These are phyloP conservation scores for Bombylius major DNA, from an alignment of 2,888 invertebrate genomes.

Conservation along the genomic window DNA sequence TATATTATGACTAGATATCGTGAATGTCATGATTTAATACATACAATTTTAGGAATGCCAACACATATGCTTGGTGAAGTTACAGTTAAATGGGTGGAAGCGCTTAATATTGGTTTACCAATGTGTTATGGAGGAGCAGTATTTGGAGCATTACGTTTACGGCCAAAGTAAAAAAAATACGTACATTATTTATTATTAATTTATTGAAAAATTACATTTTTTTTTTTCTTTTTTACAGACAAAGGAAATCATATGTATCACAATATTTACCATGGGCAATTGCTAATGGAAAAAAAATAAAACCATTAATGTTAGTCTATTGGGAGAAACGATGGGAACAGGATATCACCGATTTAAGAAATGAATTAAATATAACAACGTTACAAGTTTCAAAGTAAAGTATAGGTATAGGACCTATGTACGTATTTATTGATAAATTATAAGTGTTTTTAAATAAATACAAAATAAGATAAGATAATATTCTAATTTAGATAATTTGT, in stretches of 20 bases:
- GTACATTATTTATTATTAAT: conserved; percentile 1
- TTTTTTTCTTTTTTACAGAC: conserved; percentile 36
- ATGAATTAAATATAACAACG: conserved; percentile 59
- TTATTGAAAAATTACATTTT: conserved; percentile 40
- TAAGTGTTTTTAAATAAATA: too few relatives aligned
- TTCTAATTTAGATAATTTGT: too few relatives aligned
- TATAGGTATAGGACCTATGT: too few relatives aligned
- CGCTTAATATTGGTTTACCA: conserved; percentile 83
- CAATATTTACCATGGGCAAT: conserved; percentile 81
- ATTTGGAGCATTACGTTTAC: conserved; percentile 78
- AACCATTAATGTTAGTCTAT: conserved; percentile 74
- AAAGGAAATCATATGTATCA: conserved; percentile 61
- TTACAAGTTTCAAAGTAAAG: too few relatives aligned
- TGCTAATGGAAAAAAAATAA: conserved; percentile 57
- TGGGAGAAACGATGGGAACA: conserved; percentile 93
- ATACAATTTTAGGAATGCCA: conserved; percentile 83
- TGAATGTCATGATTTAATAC: conserved; percentile 92
- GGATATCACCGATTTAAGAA: conserved; percentile 62
- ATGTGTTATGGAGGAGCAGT: conserved; percentile 92
- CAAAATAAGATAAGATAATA: too few relatives aligned
- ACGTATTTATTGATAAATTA: too few relatives aligned
- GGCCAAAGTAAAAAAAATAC: conserved; percentile 47
- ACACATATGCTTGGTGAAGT: conserved; percentile 89
- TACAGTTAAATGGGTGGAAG: conserved; percentile 96
- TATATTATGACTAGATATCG: conserved; percentile 97